These are phyloP conservation scores for Dynastes maya DNA, from an alignment of 2,888 invertebrate genomes.

Conservation along the genomic window DNA sequence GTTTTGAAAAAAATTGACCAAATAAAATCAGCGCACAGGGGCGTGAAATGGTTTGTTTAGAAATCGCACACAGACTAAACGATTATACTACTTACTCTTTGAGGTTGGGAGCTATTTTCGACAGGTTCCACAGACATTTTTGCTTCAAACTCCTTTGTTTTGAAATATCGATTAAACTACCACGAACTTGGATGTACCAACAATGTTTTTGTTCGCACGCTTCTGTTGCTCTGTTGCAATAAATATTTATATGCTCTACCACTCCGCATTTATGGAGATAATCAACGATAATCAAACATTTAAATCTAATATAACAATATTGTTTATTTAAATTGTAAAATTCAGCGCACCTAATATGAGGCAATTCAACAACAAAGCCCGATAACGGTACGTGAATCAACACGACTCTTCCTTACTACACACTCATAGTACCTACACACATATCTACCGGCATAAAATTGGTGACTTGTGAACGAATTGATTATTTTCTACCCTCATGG, in stretches of 20 bases:
- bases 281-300: slow-evolving; percentile 27
- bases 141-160: not conserved
- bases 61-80: too few species aligned
- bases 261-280: not conserved
- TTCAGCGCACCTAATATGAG: not conserved
- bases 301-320: not conserved
- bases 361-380: not conserved
- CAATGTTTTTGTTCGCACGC: slow-evolving; percentile 1
- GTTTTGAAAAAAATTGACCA: too few species aligned
- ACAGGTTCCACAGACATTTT: slow-evolving; percentile 16
- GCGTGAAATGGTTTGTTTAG: too few species aligned
- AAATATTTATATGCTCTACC: not conserved
- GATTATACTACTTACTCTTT: not conserved
- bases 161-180: slow-evolving; percentile 8
- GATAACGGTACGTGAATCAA: not conserved
- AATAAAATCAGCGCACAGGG: too few species aligned
- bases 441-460: not conserved
- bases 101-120: not conserved
- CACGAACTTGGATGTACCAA: not conserved
- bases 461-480: slow-evolving; percentile 21
- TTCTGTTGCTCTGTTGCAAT: slow-evolving; percentile 20
- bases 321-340: slow-evolving; percentile 13
- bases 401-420: slow-evolving; percentile 6
- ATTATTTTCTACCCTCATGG: slow-evolving; percentile 36
- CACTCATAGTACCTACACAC: not conserved